Conservation (phyloP, 2,797 vertebrate species). For the Anguilla anguilla region DNA sequence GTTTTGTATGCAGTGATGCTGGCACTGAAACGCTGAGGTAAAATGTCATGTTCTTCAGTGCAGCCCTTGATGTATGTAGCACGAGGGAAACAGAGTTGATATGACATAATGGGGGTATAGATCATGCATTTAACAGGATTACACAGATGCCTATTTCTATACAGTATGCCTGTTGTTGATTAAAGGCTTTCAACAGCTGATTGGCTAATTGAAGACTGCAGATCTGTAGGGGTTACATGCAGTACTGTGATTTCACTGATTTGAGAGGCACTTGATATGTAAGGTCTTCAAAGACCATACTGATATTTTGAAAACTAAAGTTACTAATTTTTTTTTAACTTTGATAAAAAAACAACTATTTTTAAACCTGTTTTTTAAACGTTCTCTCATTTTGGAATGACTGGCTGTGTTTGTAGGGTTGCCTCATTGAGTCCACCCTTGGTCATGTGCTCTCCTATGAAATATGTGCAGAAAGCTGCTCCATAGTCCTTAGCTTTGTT, state of each 20-base stretch:
- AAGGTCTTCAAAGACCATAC: background rate
- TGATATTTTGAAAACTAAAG: background rate
- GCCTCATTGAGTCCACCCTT: too few relatives aligned
- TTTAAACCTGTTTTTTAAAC: too few relatives aligned
- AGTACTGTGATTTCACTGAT: background rate
- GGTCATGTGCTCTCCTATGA: background rate
- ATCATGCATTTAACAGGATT: background rate
- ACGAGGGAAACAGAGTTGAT: background rate
- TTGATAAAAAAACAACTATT: too few relatives aligned
- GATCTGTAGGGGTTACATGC: background rate
- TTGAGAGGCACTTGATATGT: background rate
- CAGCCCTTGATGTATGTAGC: background rate
- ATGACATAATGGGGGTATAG: background rate
- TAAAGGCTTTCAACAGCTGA: background rate
- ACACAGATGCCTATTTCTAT: background rate
- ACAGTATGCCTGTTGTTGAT: background rate
- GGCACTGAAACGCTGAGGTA: background rate
- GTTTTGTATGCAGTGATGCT: constrained; percentile 1
- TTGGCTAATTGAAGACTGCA: background rate
- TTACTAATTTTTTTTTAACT: too few relatives aligned
- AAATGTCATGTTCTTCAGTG: background rate
- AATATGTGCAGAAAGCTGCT: background rate
- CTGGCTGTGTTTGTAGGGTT: too few relatives aligned
- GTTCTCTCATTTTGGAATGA: too few relatives aligned
- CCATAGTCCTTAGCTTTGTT: background rate